Evolutionary conservation across 1,140 invertebrate genomes (phyloP), one percentile per base, ranked within the genome.

Genomic region (Drosophila ogumai): DNA sequence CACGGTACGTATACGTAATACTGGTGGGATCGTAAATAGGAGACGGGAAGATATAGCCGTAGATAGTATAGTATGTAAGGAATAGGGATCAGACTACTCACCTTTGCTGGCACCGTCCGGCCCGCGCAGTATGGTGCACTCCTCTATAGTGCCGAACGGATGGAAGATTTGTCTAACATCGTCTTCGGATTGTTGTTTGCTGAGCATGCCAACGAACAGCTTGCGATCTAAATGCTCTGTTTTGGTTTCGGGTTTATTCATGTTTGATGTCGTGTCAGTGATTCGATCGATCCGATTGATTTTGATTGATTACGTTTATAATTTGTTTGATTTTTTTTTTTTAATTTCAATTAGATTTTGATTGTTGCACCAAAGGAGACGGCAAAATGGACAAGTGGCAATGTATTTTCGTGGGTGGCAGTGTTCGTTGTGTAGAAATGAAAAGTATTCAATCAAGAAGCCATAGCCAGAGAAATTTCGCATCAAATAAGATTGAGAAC

Each of bases 151-250:
- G 88, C 99, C 99, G 94, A 97, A 99, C 71, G 97, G 96, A 92
- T 97, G 96, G 94, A 99, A 99, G 92, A 99, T 95, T 94, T 98
- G 96, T 93, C 97, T 95, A 79, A 99, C 97, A 96, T 99, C 98
- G 92, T 99, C 98, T 95, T 99, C 99, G 82, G 96, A 98, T 93
- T 99, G 98, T 95, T 99, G 98, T 94, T 99, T 99, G 94, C 98
- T 99, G 93, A 99, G 97, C 99, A 99, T 99, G 93, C 99, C 99
- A 94, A 99, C 98, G 95, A 99, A 99, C 94, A 99, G 96, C 95
- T 99, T 99, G 94, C 98, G 95, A 95, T 98, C 97, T 96, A 96
- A 79, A 92, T 92, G 91, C 87, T 92, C 91, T 92, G 82, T 82
- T 79, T 66, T 49, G 44, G 61, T 65, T 75, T 71, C 54, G 55